Evolutionary conservation across 2,888 invertebrate species (phyloP).

Genomic region (Melolontha melolontha): DNA sequence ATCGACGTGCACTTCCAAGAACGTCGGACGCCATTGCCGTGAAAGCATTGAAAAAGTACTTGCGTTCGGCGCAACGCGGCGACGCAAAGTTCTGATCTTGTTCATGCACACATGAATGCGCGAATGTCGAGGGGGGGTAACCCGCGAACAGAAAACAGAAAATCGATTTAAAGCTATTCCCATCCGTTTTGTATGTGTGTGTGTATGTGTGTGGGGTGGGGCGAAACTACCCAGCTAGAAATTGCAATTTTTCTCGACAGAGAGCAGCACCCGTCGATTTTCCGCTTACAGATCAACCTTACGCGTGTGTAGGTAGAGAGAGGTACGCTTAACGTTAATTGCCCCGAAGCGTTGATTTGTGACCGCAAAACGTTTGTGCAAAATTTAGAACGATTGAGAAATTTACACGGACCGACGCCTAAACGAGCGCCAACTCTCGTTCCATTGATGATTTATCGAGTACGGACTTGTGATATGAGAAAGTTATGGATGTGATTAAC

Average conservation of each 20-base stretch:
- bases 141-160: slow-evolving; percentile 46
- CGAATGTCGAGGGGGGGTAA: slow-evolving; percentile 43
- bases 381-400: no score
- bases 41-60: slow-evolving; percentile 33
- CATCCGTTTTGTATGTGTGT: slow-evolving; percentile 47
- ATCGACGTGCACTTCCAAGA: slow-evolving; percentile 27
- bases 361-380: no score
- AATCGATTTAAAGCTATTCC: slow-evolving; percentile 54
- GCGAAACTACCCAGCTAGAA: slow-evolving; percentile 29
- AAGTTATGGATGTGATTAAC: no score
- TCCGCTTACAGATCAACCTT: slow-evolving; percentile 2
- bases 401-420: not conserved
- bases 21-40: slow-evolving; percentile 35
- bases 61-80: slow-evolving; percentile 39
- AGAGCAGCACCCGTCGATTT: slow-evolving; percentile 33
- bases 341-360: no score
- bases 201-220: slow-evolving; percentile 23
- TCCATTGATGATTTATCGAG: not conserved
- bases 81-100: slow-evolving; percentile 40
- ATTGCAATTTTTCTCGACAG: slow-evolving; percentile 36
- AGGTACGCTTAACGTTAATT: not conserved
- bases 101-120: slow-evolving; percentile 42
- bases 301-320: slow-evolving; percentile 5
- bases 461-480: not conserved
- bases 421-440: not conserved